Base-by-base conservation (phyloP, 1,140 invertebrate species). In the Drosophila seguyi region DNA sequence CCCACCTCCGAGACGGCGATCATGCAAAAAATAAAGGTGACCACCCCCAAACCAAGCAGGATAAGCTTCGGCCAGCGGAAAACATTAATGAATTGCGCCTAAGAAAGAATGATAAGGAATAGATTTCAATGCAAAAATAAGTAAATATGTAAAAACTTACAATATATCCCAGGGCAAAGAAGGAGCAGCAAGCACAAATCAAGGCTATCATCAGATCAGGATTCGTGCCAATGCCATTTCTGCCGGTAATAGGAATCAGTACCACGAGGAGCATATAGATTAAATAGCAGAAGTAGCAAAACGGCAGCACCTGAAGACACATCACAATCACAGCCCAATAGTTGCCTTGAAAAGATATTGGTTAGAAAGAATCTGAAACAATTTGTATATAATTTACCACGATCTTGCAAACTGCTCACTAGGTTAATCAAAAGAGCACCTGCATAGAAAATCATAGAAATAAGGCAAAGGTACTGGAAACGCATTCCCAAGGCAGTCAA, bases 1-100 rank as follows among this genome's bases (percentile, higher is more conserved):
- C 96, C 96, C 38, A 96, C 83, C 2, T 95, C 95, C 13, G 95
- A 95, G 36, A 95, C 90, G 41, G 95, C 93, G 42, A 95, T 88
- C 50, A 95, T 93, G 22, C 74, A 58, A 22, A 76, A 66, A 18
- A 76, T 76, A 95, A 90, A 94, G 93, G 93, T 27, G 3, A 63
- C 27, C 10, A 82, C 27, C 11, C 56, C 63, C 25, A 92, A 34
- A 2, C 71, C 58, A 0, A 76, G 34, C 0, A 91, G 8, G 11
- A 92, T 65, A 2, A 79, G n/a, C 18, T 79, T 79, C 1, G 91
- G 81, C 25, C 69, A 62, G 13, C 79, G 91, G 36, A 92, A 91
- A 6, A 80, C 67, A 52, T 84, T 92, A 7, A 92, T 73, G 0
- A 92, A 44, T 6, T 81, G 91, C 4, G 79, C 75, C 91, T 92